Base-by-base conservation (phyloP, 2,888 invertebrate genomes). In the Mimachlamys varia region DNA sequence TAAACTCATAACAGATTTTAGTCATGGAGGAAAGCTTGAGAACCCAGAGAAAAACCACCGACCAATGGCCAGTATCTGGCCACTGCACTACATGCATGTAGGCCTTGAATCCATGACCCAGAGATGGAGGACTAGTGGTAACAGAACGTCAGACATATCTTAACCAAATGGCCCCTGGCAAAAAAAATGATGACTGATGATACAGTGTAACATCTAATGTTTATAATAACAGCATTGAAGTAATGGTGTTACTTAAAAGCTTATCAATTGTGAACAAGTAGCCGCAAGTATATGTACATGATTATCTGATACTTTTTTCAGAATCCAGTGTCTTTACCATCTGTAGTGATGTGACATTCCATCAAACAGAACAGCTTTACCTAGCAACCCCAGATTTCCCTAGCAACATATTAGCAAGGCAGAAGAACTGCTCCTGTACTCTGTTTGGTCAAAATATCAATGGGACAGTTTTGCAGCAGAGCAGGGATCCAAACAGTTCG, bases 311-410 rank as follows among this genome's bases (percentile, higher is more conserved):
- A 10, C 53, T 53, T 53, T 38, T 89, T 90, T 44, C 91, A 92
- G 91, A 89, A 87, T 15, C 87, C 13, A 58, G 89, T n/a, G 90
- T 87, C 22, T 87, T 90, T 58, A 88, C 90, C 44, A 27, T 91
- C 37, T 92, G 92, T 58, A 89, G 44, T 2, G 76, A 90, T 50
- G 89, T 90, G 27, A 76, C 22, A 33, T n/a, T 87, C 19, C 87
- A n/a, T 15, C 49, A 91, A 87, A 38, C 37, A 38, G 27, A 88
- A 33, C 87, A 49, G 33, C 15, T 90, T 7, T 92, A 91, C 55
- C 53, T 92, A 19, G 89, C 76, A 33, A 89, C 92, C 5, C 92
- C 92, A 4, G 37, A 89, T 37, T 92, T 91, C 37, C 92, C 92
- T 4, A 37, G 38, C 27, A 33, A 89, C 37, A 55, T 58, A 38